Evolutionary conservation across 2,888 invertebrate genomes (phyloP).

Genomic region (Acronicta psi): DNA sequence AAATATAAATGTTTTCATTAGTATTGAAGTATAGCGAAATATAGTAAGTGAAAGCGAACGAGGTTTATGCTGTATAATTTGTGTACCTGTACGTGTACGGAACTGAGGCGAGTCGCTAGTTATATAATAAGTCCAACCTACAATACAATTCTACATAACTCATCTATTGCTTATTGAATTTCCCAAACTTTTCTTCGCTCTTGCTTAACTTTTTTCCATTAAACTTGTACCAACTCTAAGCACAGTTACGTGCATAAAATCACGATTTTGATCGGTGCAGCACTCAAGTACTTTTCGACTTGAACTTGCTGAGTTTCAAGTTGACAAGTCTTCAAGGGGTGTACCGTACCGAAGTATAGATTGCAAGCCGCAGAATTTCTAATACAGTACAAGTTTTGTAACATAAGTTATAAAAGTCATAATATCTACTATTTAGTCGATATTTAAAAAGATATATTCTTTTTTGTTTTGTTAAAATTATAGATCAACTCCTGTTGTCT

Average conservation of each 20-base stretch:
- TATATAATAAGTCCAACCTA: neutral
- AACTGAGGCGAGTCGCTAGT: too few relatives aligned
- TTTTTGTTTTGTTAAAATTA: too few relatives aligned
- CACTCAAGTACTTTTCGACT: neutral
- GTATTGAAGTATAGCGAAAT: too few relatives aligned
- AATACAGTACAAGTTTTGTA: too few relatives aligned
- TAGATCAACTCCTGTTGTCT: too few relatives aligned
- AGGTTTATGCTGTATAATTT: too few relatives aligned
- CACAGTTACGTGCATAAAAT: conserved; percentile 6
- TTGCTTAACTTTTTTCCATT: conserved; percentile 12
- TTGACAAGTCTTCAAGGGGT: conserved; percentile 2
- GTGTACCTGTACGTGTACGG: too few relatives aligned
- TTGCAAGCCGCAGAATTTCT: neutral
- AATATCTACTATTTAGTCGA: too few relatives aligned
- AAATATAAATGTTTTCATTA: too few relatives aligned
- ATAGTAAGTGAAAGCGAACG: too few relatives aligned
- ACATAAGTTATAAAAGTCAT: too few relatives aligned
- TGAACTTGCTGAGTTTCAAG: conserved; percentile 5
- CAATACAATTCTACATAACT: neutral
- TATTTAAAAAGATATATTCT: too few relatives aligned
- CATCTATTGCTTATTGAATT: conserved; percentile 9
- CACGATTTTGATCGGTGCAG: conserved; percentile 1
- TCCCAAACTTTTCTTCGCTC: conserved; percentile 2
- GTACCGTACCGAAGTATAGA: neutral
- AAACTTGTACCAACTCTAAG: conserved; percentile 10